Evolutionary conservation across 2,113 vertebrate genomes (phyloP).

Genomic region (Notothenia coriiceps): DNA sequence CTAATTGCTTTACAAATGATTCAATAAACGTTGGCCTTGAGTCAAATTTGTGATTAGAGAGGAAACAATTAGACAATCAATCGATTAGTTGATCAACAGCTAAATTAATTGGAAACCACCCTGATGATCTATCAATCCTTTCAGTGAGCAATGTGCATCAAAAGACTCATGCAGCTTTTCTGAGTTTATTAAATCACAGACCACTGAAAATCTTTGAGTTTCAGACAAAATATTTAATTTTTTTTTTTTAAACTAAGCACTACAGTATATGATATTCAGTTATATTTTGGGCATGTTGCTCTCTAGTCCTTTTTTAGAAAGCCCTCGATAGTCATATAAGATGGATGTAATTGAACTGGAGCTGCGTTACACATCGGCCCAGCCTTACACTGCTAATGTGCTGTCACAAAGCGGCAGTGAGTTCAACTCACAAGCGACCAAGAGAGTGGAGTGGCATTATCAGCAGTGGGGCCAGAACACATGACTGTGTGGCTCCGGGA

Average conservation of each 20-base stretch:
- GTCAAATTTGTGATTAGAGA: not conserved
- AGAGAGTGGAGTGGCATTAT: conserved; percentile 43
- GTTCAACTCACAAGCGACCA: conserved; percentile 14
- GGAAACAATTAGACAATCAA: too few species aligned
- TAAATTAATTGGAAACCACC: not conserved
- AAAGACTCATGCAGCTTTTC: too few species aligned
- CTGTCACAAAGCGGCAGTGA: conserved; percentile 55
- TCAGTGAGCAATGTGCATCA: too few species aligned
- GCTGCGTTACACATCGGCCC: conserved; percentile 27
- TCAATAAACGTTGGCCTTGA: not conserved
- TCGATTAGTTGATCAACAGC: not conserved
- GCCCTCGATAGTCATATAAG: not conserved
- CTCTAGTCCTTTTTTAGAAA: not conserved
- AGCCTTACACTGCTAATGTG: conserved; percentile 53
- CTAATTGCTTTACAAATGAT: not conserved
- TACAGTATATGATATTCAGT: not conserved
- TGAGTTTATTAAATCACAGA: too few species aligned
- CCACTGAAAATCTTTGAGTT: too few species aligned
- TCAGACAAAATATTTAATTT: not conserved
- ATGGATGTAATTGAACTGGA: conserved; percentile 34
- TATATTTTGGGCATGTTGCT: not conserved
- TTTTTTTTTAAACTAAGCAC: not conserved
- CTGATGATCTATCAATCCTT: not conserved
- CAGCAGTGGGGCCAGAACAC: conserved; percentile 27
- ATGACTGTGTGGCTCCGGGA: conserved; percentile 59